Conservation (phyloP, 2,797 vertebrate species). For the Myotis myotis region DNA sequence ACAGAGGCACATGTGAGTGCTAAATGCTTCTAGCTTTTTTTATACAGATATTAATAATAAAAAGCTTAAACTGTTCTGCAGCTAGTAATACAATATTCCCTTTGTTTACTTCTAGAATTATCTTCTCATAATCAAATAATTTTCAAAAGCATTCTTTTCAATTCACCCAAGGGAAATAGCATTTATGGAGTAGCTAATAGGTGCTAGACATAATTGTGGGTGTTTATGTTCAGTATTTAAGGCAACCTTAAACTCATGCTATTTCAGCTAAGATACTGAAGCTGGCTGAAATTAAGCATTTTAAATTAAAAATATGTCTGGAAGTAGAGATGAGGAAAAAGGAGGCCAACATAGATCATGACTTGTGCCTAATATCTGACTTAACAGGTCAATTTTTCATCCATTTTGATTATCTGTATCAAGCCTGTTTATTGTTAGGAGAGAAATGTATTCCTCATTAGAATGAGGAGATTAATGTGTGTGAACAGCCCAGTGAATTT, state of each 20-base stretch:
- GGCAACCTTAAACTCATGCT: not conserved
- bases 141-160: not conserved
- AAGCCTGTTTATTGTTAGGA: not conserved
- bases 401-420: not conserved
- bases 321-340: not conserved
- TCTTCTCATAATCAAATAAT: not conserved
- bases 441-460: not conserved
- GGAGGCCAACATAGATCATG: fast-evolving
- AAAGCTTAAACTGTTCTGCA: not conserved
- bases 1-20: not conserved
- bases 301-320: not conserved
- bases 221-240: not conserved
- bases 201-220: not conserved
- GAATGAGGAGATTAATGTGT: not conserved
- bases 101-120: not conserved
- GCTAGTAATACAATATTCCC: not conserved
- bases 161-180: not conserved
- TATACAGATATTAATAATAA: not conserved
- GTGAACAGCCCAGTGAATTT: not conserved
- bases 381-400: not conserved
- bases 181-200: not conserved
- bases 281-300: not conserved
- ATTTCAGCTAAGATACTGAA: not conserved
- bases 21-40: not conserved
- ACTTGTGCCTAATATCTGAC: not conserved